Percentiles rank a stretch among this genome's conserved stretches.
phyloP scores from a whole-genome alignment of 35 echinoderm and acorn worm genomes.

The Amphiura filiformis region DNA sequence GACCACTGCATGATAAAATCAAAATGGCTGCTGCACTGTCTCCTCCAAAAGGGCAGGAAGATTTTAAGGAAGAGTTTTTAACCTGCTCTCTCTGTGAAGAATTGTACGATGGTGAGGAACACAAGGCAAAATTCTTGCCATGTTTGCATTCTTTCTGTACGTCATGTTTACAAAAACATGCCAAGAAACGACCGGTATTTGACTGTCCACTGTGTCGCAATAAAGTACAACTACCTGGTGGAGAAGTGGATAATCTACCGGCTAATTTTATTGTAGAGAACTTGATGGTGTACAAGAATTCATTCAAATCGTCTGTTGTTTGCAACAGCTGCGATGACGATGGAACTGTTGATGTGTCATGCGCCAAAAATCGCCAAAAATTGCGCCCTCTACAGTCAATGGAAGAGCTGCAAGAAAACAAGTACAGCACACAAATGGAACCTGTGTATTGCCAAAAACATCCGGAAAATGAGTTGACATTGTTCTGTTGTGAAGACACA shows the following conservation, averaged over 20 bases:
- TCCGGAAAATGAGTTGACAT: background rate
- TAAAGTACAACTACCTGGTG: background rate
- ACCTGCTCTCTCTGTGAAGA: background rate
- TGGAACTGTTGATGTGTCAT: background rate
- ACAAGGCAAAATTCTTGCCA: too few species aligned
- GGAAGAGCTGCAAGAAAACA: background rate
- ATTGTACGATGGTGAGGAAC: background rate
- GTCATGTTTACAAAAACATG: too few species aligned
- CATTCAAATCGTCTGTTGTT: background rate
- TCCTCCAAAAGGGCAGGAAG: background rate
- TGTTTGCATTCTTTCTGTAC: too few species aligned
- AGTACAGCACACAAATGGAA: background rate
- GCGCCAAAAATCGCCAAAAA: background rate
- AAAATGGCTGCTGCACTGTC: too few species aligned
- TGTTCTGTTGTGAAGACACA: background rate
- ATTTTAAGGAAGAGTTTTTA: too few species aligned
- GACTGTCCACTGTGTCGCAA: too few species aligned
- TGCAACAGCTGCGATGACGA: background rate
- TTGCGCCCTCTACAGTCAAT: background rate
- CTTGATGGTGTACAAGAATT: too few species aligned
- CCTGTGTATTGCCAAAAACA: background rate
- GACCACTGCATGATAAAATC: too few species aligned
- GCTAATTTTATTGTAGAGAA: too few species aligned
- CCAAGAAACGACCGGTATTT: too few species aligned
- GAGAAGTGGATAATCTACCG: background rate